Evolutionary conservation across 2,113 vertebrate genomes (phyloP).

Genomic region (Cyprinus carpio): DNA sequence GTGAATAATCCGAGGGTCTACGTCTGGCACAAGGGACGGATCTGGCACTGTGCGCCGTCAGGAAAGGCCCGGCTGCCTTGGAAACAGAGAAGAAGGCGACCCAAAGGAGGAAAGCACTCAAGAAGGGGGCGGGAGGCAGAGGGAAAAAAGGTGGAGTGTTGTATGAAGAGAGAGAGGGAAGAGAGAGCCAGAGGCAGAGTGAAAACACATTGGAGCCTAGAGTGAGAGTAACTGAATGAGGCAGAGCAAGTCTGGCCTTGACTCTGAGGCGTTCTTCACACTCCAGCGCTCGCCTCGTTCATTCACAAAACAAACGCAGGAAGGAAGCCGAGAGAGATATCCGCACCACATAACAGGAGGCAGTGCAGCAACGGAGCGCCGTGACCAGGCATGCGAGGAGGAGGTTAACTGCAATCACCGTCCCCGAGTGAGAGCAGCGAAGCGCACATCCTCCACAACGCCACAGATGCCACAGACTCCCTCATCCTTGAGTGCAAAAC

Average conservation of each 20-base stretch:
- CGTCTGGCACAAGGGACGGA: slow-evolving; percentile 37
- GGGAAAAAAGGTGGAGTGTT: slow-evolving; percentile 41
- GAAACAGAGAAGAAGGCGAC: slow-evolving; percentile 61
- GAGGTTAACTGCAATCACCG: slow-evolving; percentile 18
- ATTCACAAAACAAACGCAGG: slow-evolving; percentile 40
- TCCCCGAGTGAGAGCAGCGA: slow-evolving; percentile 28
- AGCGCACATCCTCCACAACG: slow-evolving; percentile 11
- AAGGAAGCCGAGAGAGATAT: slow-evolving; percentile 30
- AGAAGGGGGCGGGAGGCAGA: slow-evolving; percentile 49
- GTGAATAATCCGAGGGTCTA: slow-evolving; percentile 12
- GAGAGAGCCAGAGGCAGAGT: slow-evolving; percentile 1
- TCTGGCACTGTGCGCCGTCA: slow-evolving; percentile 49
- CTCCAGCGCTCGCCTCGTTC: slow-evolving; percentile 16
- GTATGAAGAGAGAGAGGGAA: slow-evolving; percentile 21
- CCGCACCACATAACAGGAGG: not conserved
- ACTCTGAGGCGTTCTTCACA: slow-evolving; percentile 9
- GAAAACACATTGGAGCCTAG: slow-evolving; percentile 9
- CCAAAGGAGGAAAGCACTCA: slow-evolving; percentile 53
- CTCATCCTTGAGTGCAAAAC: slow-evolving; percentile 53
- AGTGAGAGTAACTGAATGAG: slow-evolving; percentile 26
- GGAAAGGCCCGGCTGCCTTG: slow-evolving; percentile 64
- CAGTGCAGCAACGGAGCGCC: not conserved
- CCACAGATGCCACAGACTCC: slow-evolving; percentile 32
- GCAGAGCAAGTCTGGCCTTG: not conserved
- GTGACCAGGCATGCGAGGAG: not conserved